Evolutionary conservation across 2,113 vertebrate species (phyloP).

Genomic region (Procavia capensis): DNA sequence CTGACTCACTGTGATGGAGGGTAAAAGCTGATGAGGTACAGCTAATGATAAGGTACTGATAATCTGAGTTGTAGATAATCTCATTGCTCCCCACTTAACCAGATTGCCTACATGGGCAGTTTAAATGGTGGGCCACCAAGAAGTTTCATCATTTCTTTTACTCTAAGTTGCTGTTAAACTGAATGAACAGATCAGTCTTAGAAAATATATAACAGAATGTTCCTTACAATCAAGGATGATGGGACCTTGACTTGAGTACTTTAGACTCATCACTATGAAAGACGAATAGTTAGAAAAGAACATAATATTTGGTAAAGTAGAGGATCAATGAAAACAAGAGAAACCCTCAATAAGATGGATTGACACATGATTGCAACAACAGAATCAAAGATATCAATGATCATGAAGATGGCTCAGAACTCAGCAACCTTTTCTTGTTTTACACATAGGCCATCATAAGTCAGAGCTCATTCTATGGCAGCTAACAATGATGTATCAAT

Average conservation of each 20-base stretch:
- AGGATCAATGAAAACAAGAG: not conserved
- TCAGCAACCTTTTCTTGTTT: not conserved
- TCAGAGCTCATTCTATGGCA: not conserved
- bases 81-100: too few species aligned
- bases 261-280: not conserved
- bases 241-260: not conserved
- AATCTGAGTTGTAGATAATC: too few species aligned
- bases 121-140: not conserved
- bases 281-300: not conserved
- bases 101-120: accelerated
- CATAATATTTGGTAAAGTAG: not conserved
- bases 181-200: not conserved
- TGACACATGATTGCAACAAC: not conserved
- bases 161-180: not conserved
- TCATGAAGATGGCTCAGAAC: not conserved
- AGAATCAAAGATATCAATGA: not conserved
- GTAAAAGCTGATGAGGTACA: not conserved
- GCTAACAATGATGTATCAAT: not conserved
- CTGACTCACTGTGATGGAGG: not conserved
- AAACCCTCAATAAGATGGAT: not conserved
- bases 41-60: too few species aligned
- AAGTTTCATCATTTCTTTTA: not conserved
- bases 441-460: not conserved
- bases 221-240: not conserved
- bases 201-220: not conserved